Percentiles rank a stretch among this genome's conserved stretches.
Conservation (phyloP, 1,140 invertebrate species). For the Kradibia gibbosae region DNA sequence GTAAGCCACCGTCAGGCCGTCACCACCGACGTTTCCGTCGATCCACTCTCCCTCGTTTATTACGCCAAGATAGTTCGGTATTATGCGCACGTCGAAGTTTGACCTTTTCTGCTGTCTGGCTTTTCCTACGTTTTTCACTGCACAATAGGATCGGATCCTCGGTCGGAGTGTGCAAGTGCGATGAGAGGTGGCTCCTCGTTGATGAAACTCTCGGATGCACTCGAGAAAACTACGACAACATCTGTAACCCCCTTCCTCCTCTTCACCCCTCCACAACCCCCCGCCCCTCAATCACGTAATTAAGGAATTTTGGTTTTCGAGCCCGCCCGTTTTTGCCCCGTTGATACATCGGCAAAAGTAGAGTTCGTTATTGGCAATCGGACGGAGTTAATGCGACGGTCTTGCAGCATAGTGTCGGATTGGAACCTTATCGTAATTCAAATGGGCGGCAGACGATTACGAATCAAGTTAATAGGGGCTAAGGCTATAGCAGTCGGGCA, state of each 20-base stretch:
- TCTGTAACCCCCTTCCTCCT: no score
- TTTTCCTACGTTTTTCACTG: neutral
- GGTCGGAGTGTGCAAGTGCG: no score
- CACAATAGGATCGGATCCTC: neutral
- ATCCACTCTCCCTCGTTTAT: neutral
- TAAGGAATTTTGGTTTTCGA: neutral
- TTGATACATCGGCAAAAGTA: no score
- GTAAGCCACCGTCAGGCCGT: no score
- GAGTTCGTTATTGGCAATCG: no score
- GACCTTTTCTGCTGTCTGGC: neutral
- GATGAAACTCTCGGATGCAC: neutral
- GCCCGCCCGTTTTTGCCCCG: no score
- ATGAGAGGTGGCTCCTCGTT: no score
- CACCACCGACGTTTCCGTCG: neutral
- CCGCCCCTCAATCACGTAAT: no score
- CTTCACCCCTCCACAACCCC: no score
- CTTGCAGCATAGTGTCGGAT: neutral
- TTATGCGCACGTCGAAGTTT: conserved; percentile 11
- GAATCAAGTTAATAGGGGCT: neutral
- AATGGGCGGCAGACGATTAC: neutral
- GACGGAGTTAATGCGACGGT: neutral
- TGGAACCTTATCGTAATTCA: neutral
- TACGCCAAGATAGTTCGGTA: neutral
- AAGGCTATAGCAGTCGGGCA: neutral
- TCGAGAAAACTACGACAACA: no score